Evolutionary conservation across 2,888 invertebrate species (phyloP), one percentile per base, ranked within the genome.

Genomic region (Quadroppia sp.): DNA sequence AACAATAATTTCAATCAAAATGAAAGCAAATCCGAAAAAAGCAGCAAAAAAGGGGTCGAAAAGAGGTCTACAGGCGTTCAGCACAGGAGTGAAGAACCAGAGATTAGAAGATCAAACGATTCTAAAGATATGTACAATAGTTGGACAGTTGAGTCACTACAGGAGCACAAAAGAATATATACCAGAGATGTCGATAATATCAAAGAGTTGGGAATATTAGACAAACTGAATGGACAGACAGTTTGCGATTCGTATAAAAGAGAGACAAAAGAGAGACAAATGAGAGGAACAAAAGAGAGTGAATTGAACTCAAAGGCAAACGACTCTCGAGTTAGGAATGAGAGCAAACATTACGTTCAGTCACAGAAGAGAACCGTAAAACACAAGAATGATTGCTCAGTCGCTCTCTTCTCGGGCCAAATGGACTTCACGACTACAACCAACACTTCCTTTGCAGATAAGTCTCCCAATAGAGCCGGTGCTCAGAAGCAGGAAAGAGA

Each of bases 371-470:
- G 64, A 15, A 42, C 67, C 3, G 30, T 30, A 23, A 71, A 56
- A 30, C 61, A 75, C 36, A 74, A 74, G n/a, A 75, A 75, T 71
- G 75, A 75, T 20, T 69, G 75, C 45, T 69, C 69, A 36, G 23
- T 73, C 0, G 2, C 2, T 15, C 28, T 73, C 20, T 75, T 75
- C 42, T 74, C 61, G 2, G 67, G 75, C 23, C 70, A 75, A 20
- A 75, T 74, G 74, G 42, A 77, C 45, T 74, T 76, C 70, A 53
- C 64, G 50, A 76, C 67, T 20, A 59, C 76, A 56, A 70, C 56
- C 13, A 40, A 59, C 28, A 36, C 59, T 1, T 30, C 15, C 32
- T 75, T 61, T 56, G 53, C 56, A 25, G 42, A 72, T 23, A 25
- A 23, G n/a, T 23, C 25, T 40, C 42, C 32, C 2, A 32, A 32